Conservation (phyloP, 2,888 invertebrate species). For the Coelopa pilipes region DNA sequence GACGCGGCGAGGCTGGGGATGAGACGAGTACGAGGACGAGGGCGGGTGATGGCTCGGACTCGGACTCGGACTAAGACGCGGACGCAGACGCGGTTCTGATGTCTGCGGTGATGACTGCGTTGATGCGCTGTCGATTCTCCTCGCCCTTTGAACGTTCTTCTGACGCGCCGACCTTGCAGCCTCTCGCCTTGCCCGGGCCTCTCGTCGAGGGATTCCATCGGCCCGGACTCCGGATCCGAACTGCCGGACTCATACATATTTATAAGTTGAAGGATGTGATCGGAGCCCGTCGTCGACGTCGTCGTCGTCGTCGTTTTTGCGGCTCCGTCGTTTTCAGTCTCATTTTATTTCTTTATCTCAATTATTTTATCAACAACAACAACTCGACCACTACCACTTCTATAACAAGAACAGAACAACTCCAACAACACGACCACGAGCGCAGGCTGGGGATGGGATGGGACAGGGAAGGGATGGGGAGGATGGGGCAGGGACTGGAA, state of each 20-base stretch:
- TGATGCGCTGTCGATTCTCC: slow-evolving; percentile 40
- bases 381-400: neutral
- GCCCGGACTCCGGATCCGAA: slow-evolving; percentile 20
- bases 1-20: too few species aligned
- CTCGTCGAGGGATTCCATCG: slow-evolving; percentile 55
- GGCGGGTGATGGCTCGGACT: too few species aligned
- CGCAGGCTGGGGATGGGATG: neutral
- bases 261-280: slow-evolving; percentile 56
- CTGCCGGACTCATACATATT: slow-evolving; percentile 60
- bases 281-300: slow-evolving; percentile 37
- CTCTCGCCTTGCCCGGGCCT: slow-evolving; percentile 34
- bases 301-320: slow-evolving; percentile 1
- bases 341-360: slow-evolving; percentile 59
- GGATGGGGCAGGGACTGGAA: neutral
- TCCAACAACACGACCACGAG: slow-evolving; percentile 1
- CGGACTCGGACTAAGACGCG: too few species aligned
- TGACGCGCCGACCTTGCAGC: slow-evolving; percentile 58
- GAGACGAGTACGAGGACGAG: too few species aligned
- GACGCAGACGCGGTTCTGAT: neutral
- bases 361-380: slow-evolving; percentile 56
- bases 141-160: slow-evolving; percentile 49
- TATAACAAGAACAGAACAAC: neutral
- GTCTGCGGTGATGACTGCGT: slow-evolving; percentile 47
- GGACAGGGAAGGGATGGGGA: too few species aligned
- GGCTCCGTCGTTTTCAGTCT: slow-evolving; percentile 34